Evolutionary conservation across 2,888 invertebrate genomes (phyloP).

Genomic region (Drosophila borborema): DNA sequence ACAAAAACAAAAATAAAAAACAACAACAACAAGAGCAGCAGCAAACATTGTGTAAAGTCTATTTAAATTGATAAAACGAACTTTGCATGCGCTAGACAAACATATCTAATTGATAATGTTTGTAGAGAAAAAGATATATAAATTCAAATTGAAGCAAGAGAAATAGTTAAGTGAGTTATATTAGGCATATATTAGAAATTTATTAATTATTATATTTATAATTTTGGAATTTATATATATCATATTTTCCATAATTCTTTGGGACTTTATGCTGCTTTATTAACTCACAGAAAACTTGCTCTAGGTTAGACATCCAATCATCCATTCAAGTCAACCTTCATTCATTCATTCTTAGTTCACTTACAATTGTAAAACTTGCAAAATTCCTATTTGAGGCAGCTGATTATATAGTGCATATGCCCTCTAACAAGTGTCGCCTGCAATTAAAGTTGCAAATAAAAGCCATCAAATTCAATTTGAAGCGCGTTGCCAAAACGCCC

Average conservation of each 20-base stretch:
- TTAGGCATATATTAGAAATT: neutral
- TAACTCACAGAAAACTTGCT: no score
- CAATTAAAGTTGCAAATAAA: slow-evolving; percentile 68
- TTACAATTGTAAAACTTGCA: no score
- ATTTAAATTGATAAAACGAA: slow-evolving; percentile 39
- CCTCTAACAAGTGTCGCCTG: slow-evolving; percentile 24
- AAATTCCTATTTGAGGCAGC: neutral
- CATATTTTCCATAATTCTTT: no score
- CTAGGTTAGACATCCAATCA: no score
- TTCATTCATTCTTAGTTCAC: no score
- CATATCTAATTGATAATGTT: slow-evolving; percentile 13
- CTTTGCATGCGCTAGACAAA: slow-evolving; percentile 47
- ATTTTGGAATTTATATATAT: no score
- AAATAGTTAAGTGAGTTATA: neutral
- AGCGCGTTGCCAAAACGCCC: slow-evolving; percentile 22
- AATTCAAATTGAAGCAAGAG: neutral
- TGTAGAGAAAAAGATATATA: neutral
- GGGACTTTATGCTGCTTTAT: no score
- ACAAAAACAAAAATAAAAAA: slow-evolving; percentile 18
- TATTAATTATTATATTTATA: neutral
- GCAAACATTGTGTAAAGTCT: slow-evolving; percentile 25
- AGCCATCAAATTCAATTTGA: slow-evolving; percentile 65
- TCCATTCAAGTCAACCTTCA: no score
- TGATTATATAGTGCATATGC: slow-evolving; percentile 25
- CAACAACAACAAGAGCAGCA: slow-evolving; percentile 21